Conservation (phyloP, 2,113 vertebrate species). For the Ophiodon elongatus region DNA sequence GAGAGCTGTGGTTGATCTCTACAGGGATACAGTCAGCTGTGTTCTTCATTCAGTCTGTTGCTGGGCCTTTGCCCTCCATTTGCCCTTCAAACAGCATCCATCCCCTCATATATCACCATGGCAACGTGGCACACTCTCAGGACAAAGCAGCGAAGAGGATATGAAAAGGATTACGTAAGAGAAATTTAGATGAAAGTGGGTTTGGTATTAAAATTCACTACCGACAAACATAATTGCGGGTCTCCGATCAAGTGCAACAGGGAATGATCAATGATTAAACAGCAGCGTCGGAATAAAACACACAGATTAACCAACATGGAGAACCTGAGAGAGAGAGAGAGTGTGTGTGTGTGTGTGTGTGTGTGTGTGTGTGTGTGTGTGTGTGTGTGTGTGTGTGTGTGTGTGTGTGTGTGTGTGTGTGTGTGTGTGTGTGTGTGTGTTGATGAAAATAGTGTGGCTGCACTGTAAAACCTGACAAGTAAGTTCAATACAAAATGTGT, state of each 20-base stretch:
- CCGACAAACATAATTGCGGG: constrained; percentile 48
- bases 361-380: background rate
- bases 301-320: constrained; percentile 10
- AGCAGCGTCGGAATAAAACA: constrained; percentile 26
- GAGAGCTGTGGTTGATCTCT: constrained; percentile 44
- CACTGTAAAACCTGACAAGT: too few species aligned
- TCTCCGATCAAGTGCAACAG: constrained; percentile 45
- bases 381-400: constrained; percentile 7
- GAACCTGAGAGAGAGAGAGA: too few species aligned
- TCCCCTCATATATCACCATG: constrained; percentile 62
- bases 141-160: constrained; percentile 55
- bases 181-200: constrained; percentile 59
- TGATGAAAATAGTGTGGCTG: too few species aligned
- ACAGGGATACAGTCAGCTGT: constrained; percentile 25
- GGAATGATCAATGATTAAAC: constrained; percentile 43
- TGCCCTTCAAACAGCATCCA: constrained; percentile 71
- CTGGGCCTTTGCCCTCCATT: constrained; percentile 51
- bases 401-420: background rate
- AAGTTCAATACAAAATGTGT: background rate
- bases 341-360: background rate
- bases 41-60: constrained; percentile 52
- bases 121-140: constrained; percentile 65
- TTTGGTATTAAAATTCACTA: constrained; percentile 48
- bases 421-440: background rate
- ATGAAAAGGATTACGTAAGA: constrained; percentile 63